phyloP scores from a whole-genome alignment of 2,888 invertebrate species.

The Tachina lurida region DNA sequence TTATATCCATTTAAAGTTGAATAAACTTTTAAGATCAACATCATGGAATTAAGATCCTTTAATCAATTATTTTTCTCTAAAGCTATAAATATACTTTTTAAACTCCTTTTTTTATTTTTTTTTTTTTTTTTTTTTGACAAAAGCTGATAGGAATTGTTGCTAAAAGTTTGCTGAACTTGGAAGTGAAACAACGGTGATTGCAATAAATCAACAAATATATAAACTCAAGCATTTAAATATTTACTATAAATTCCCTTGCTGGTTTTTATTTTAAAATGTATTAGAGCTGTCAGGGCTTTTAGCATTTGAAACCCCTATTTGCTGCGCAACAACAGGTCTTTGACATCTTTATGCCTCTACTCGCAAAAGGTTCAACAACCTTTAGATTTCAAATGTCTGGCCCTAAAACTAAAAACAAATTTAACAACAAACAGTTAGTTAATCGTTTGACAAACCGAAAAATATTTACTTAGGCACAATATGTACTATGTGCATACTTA shows the following conservation, averaged over 20 bases:
- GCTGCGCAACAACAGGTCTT: conserved; percentile 47
- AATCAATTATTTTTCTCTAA: conserved; percentile 28
- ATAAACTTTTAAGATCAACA: conserved; percentile 55
- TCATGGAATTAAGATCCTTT: conserved; percentile 26
- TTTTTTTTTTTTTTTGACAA: conserved; percentile 34
- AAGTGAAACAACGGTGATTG: conserved; percentile 66
- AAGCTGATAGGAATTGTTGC: conserved; percentile 50
- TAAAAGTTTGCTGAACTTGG: conserved; percentile 62
- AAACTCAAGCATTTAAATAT: conserved; percentile 13
- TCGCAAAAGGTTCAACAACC: conserved; percentile 65
- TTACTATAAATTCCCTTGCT: conserved; percentile 33
- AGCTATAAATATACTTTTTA: conserved; percentile 49
- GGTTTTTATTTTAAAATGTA: not conserved
- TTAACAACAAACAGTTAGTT: conserved; percentile 61
- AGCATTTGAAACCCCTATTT: conserved; percentile 64
- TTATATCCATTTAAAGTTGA: conserved; percentile 44
- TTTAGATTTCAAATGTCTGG: conserved; percentile 62
- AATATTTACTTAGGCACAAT: not conserved
- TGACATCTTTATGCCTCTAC: conserved; percentile 51
- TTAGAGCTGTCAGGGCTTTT: conserved; percentile 30
- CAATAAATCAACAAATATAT: conserved; percentile 51
- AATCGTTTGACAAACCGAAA: conserved; percentile 69
- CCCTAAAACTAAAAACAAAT: conserved; percentile 49
- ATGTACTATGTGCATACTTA: too few relatives aligned
- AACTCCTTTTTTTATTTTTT: not conserved